A percentile compares a stretch with the other conserved stretches of the same genome.
Evolutionary conservation across 2,113 vertebrate species (phyloP).

Genomic region (Varanus komodoensis): DNA sequence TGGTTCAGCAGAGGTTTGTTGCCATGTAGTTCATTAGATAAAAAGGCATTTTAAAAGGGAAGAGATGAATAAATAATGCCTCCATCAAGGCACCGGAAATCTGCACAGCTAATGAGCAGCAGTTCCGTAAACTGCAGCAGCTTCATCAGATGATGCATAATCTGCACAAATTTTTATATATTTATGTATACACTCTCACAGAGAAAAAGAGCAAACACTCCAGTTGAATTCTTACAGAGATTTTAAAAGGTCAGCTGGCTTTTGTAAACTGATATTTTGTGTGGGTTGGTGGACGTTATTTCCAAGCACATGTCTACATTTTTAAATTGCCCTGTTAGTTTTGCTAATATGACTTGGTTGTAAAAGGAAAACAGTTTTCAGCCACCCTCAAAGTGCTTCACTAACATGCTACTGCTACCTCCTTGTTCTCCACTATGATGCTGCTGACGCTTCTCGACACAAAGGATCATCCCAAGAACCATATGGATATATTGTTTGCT

Average conservation of each 20-base stretch:
- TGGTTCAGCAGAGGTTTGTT: constrained; percentile 35
- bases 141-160: constrained; percentile 31
- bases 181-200: constrained; percentile 31
- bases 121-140: constrained; percentile 39
- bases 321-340: constrained; percentile 69
- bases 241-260: constrained; percentile 72
- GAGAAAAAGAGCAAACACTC: constrained; percentile 20
- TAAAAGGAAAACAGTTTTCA: neutral
- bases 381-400: neutral
- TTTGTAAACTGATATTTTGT: constrained; percentile 56
- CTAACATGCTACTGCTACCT: neutral
- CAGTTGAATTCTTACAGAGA: constrained; percentile 50
- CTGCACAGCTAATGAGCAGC: constrained; percentile 44
- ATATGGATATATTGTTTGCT: neutral
- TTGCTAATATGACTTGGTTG: constrained; percentile 60
- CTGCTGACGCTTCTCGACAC: neutral
- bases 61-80: constrained; percentile 56
- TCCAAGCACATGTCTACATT: constrained; percentile 63
- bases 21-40: constrained; percentile 51
- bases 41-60: constrained; percentile 43
- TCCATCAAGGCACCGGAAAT: constrained; percentile 53
- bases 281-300: constrained; percentile 60
- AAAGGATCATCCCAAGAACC: neutral
- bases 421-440: neutral
- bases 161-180: constrained; percentile 37